These are phyloP conservation scores for Neoniphon sammara DNA, from an alignment of 2,797 vertebrate genomes.

Conservation along the genomic window DNA sequence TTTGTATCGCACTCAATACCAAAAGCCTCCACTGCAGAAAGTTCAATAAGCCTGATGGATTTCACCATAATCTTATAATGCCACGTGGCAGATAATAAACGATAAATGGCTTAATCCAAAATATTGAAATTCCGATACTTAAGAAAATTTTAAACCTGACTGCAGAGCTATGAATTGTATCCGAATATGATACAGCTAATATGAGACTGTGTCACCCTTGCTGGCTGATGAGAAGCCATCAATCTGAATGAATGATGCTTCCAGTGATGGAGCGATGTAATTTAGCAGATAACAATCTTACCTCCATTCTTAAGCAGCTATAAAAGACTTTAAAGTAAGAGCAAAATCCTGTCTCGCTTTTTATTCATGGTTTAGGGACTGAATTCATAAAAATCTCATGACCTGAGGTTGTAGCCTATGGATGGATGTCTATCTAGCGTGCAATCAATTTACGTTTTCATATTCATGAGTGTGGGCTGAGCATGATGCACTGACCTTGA, in stretches of 20 bases:
- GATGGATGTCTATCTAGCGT: constrained; percentile 32
- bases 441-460: constrained; percentile 42
- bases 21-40: constrained; percentile 9
- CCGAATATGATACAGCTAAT: constrained; percentile 46
- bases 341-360: background rate
- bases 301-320: constrained; percentile 67
- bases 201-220: constrained; percentile 20
- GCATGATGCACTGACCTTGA: constrained; percentile 48
- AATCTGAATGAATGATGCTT: constrained; percentile 55
- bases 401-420: constrained; percentile 17
- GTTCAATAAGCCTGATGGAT: constrained; percentile 34
- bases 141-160: constrained; percentile 63
- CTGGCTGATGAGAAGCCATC: constrained; percentile 58
- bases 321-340: constrained; percentile 67
- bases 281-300: constrained; percentile 68
- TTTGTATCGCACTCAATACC: constrained; percentile 29
- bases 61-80: constrained; percentile 37
- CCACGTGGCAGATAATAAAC: constrained; percentile 55
- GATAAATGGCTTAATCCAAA: constrained; percentile 60
- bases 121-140: constrained; percentile 60
- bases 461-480: constrained; percentile 5
- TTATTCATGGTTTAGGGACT: constrained; percentile 55
- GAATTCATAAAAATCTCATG: constrained; percentile 59
- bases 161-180: constrained; percentile 27
- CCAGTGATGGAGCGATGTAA: constrained; percentile 53